phyloP scores from a whole-genome alignment of 2,888 invertebrate genomes.

The Fragum fragum region DNA sequence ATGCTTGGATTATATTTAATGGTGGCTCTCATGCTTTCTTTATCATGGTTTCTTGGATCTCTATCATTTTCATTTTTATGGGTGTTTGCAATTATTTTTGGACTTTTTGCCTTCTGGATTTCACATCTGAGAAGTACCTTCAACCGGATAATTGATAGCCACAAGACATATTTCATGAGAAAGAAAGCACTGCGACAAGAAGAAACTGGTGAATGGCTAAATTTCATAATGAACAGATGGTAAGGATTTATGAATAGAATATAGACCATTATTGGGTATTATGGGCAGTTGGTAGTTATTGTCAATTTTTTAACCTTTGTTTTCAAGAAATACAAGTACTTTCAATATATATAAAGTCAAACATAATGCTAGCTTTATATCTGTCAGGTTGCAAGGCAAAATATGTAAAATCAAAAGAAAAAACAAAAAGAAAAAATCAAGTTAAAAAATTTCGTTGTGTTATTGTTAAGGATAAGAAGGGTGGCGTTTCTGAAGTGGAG shows the following conservation, averaged over 20 bases:
- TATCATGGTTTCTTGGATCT: conserved; percentile 82
- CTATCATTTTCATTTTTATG: conserved; percentile 83
- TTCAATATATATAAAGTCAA: too few relatives aligned
- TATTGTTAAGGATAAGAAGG: too few relatives aligned
- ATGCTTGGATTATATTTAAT: conserved; percentile 83
- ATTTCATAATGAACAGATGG: conserved; percentile 88
- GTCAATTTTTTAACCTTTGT: too few relatives aligned
- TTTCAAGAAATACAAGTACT: too few relatives aligned
- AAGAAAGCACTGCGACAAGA: conserved; percentile 88
- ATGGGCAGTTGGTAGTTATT: too few relatives aligned
- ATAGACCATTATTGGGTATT: too few relatives aligned
- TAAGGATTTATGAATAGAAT: conserved; percentile 74
- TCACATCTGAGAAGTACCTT: conserved; percentile 80
- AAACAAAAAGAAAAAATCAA: too few relatives aligned
- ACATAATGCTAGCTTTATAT: too few relatives aligned
- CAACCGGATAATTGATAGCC: conserved; percentile 78
- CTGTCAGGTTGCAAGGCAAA: too few relatives aligned
- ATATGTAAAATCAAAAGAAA: too few relatives aligned
- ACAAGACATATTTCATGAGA: conserved; percentile 86
- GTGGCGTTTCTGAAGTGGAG: too few relatives aligned
- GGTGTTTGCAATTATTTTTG: conserved; percentile 81
- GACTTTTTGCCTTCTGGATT: conserved; percentile 84
- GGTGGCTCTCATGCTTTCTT: conserved; percentile 77
- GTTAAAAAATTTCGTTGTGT: too few relatives aligned
- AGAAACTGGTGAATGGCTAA: conserved; percentile 89